Conservation (phyloP, 2,113 vertebrate genomes). For the Pimephales promelas region DNA sequence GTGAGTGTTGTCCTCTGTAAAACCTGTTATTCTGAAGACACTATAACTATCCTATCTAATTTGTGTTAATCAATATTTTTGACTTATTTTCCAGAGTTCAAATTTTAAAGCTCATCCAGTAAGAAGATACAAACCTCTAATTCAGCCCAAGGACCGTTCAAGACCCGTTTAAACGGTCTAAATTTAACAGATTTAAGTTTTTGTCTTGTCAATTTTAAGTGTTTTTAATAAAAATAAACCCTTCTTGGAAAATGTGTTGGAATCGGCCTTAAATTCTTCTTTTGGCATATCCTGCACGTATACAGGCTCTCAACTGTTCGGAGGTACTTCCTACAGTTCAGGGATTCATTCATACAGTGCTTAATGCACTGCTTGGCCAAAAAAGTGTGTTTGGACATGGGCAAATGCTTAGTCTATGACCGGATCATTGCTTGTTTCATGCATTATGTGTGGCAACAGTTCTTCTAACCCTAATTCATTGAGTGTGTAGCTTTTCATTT, state of each 20-base stretch:
- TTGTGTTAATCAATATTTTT: neutral
- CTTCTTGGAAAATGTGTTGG: too few relatives aligned
- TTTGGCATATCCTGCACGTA: neutral
- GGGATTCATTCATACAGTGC: neutral
- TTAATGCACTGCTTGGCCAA: too few relatives aligned
- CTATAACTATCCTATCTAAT: too few relatives aligned
- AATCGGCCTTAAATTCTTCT: neutral
- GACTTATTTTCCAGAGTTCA: neutral
- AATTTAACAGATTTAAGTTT: neutral
- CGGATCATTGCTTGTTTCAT: too few relatives aligned
- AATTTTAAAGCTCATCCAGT: conserved; percentile 17
- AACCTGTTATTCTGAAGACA: neutral
- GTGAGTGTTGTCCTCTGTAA: neutral
- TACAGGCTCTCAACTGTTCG: neutral
- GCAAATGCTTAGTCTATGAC: too few relatives aligned
- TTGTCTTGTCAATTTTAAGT: neutral
- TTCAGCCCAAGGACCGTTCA: neutral
- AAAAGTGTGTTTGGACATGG: too few relatives aligned
- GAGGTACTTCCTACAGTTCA: neutral
- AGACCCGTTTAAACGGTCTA: neutral
- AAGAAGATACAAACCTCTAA: conserved; percentile 28
- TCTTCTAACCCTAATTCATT: too few relatives aligned
- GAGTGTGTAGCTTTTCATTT: too few relatives aligned
- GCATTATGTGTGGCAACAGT: too few relatives aligned
- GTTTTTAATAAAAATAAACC: neutral